Evolutionary conservation across 2,888 invertebrate genomes (phyloP).

Genomic region (Noctua janthina): DNA sequence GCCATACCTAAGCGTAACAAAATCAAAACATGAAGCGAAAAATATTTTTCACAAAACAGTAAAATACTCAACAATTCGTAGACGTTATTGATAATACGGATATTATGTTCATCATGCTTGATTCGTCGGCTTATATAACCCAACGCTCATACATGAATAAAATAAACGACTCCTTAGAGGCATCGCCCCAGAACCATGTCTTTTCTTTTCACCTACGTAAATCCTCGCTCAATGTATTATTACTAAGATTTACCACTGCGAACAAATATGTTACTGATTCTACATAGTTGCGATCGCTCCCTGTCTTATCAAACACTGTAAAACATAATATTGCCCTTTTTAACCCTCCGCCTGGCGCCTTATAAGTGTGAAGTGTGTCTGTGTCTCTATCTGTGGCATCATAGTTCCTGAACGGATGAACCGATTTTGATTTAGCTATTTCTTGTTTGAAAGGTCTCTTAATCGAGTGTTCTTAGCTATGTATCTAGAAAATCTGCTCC

Average conservation of each 20-base stretch:
- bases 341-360: neutral
- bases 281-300: conserved; percentile 29
- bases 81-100: neutral
- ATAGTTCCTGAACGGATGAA: neutral
- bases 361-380: neutral
- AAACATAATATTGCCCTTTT: neutral
- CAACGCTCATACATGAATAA: conserved; percentile 74
- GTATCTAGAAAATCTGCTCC: neutral
- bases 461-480: neutral
- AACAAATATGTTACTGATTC: conserved; percentile 54
- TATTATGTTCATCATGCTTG: conserved; percentile 4
- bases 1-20: neutral
- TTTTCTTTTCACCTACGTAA: conserved; percentile 79
- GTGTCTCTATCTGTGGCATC: neutral
- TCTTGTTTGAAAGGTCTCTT: neutral
- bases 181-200: conserved; percentile 75
- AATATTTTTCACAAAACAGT: neutral
- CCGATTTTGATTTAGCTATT: neutral
- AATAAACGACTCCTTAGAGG: conserved; percentile 71
- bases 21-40: neutral
- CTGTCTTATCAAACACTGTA: neutral
- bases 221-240: conserved; percentile 74
- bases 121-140: conserved; percentile 63
- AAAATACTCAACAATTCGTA: neutral
- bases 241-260: conserved; percentile 73